A percentile compares a stretch with the other conserved stretches of the same genome.
These are phyloP conservation scores for Hydrozoanthus gracilis DNA, from an alignment of 92 coral and sea anemone genomes.

Conservation along the genomic window DNA sequence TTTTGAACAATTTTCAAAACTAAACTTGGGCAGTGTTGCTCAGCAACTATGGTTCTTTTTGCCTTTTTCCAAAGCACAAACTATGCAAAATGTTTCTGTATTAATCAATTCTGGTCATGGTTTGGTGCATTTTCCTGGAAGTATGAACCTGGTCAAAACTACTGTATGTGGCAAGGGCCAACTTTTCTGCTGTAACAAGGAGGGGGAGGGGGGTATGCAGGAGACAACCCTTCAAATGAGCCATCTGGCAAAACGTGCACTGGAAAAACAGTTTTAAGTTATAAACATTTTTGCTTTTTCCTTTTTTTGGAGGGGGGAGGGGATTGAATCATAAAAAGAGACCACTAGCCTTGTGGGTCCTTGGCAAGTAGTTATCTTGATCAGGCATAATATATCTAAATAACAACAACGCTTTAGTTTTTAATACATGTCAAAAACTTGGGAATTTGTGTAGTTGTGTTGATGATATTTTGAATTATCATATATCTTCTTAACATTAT, in stretches of 20 bases:
- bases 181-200: not conserved
- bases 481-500: not conserved
- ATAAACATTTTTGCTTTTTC: no score
- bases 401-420: no score
- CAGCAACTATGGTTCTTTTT: not conserved
- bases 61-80: not conserved
- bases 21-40: not conserved
- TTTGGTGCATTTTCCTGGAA: not conserved
- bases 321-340: no score
- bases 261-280: not conserved
- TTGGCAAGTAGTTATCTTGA: no score
- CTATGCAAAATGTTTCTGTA: not conserved
- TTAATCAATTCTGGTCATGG: no score
- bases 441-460: not conserved
- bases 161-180: conserved; percentile 1
- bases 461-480: not conserved
- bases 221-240: not conserved
- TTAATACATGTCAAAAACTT: not conserved
- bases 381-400: no score
- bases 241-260: not conserved
- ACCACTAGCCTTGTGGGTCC: no score
- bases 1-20: not conserved
- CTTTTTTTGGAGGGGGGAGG: no score
- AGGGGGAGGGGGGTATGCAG: not conserved
- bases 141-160: not conserved